Evolutionary conservation across 2,888 invertebrate genomes (phyloP).

Genomic region (Notodonta ziczac): DNA sequence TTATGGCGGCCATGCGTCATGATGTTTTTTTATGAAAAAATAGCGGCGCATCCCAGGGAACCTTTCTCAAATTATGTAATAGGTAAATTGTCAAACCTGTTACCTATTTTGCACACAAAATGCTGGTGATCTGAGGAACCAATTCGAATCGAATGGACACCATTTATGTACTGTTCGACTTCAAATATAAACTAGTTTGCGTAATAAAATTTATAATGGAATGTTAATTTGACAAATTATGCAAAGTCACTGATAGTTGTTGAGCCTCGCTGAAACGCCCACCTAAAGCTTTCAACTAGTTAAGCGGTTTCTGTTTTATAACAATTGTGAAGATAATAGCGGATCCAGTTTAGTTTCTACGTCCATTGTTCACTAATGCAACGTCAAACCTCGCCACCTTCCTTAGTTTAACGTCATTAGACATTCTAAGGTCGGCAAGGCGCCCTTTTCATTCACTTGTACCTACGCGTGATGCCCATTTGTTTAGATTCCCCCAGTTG

Average conservation of each 20-base stretch:
- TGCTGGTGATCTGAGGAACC: too few species aligned
- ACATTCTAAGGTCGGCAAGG: conserved; percentile 58
- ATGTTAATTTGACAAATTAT: conserved; percentile 1
- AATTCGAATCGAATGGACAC: too few species aligned
- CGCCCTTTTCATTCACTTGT: conserved; percentile 57
- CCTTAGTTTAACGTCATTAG: conserved; percentile 66
- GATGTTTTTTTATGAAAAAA: conserved; percentile 68
- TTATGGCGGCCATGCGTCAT: conserved; percentile 79
- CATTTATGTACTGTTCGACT: too few species aligned
- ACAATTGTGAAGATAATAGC: conserved; percentile 72
- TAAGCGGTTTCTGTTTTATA: conserved; percentile 67
- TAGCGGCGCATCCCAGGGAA: conserved; percentile 56
- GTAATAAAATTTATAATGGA: background rate
- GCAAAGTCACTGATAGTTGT: conserved; percentile 22
- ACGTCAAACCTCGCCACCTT: conserved; percentile 63
- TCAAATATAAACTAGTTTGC: background rate
- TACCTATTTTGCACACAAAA: too few species aligned
- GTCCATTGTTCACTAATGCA: conserved; percentile 75
- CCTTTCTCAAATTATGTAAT: conserved; percentile 58
- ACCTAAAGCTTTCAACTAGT: conserved; percentile 68
- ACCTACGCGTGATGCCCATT: conserved; percentile 45
- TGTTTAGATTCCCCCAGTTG: conserved; percentile 44
- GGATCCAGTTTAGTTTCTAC: conserved; percentile 65
- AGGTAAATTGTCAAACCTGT: conserved; percentile 43
- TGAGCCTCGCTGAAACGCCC: conserved; percentile 32